Evolutionary conservation across 2,113 vertebrate species (phyloP), one percentile per base, ranked within the genome.

Genomic region (Acanthochromis polyacanthus): DNA sequence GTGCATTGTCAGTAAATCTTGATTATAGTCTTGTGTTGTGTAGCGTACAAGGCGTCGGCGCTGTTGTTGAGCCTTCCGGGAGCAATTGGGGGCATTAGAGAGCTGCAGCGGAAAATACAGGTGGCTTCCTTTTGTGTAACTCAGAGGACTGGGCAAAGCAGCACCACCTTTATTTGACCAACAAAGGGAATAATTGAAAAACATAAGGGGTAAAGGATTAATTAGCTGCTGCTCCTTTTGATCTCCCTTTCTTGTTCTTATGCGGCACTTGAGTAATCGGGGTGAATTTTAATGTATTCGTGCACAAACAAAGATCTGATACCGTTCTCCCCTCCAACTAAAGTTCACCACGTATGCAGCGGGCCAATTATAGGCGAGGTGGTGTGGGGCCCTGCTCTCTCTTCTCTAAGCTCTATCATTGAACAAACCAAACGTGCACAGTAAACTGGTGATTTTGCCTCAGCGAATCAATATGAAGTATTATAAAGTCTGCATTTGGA

Each of bases 381-480:
- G 28, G 68, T 67, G 61, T 55, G 48, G 63, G 62, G 71, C 69
- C 78, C 53, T 10, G 23, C 67, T 46, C 32, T 57, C 36, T 77
- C 45, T 45, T 60, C 50, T 30, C 50, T 67, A n/a, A 45, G 51
- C 28, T 53, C 46, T 63, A 28, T 83, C 75, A 64, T 60, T 72
- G 78, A 90, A 85, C 68, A 81, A 83, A 75, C 75, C 74, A 81
- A 80, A 71, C 71, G 25, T 82, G 80, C 80, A 71, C 55, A 32
- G 75, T 82, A 71, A 75, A 9, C 53, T 40, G 69, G 80, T 48
- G 80, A 87, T 82, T 80, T 83, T 22, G 61, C 71, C 59, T 56
- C 69, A 43, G 81, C 32, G 1, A 89, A 91, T 94, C 91, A 84
- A 92, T 93, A 90, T 51, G 38, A 67, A 87, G 91, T 84, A 90